Conservation (phyloP, 2,797 vertebrate genomes). For the Crocodylus rhombifer region DNA sequence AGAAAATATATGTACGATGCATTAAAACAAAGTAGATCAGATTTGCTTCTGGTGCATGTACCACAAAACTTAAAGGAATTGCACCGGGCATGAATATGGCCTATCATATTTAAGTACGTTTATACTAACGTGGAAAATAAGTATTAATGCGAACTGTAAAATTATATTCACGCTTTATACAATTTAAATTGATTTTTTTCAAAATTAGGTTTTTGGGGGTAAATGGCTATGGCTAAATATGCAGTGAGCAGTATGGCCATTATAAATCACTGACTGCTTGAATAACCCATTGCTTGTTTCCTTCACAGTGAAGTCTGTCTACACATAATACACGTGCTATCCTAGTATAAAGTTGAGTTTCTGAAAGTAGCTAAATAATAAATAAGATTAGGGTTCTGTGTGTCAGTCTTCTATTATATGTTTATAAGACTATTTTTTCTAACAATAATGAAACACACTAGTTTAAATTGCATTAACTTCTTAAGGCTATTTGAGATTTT, state of each 20-base stretch:
- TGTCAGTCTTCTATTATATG: conserved; percentile 19
- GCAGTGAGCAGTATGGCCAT: neutral
- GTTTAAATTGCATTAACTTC: conserved; percentile 63
- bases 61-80: neutral
- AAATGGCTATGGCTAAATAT: neutral
- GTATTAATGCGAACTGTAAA: neutral
- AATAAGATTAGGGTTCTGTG: conserved; percentile 59
- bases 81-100: neutral
- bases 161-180: neutral
- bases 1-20: neutral
- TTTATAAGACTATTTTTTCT: conserved; percentile 13
- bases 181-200: neutral
- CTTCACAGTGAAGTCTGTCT: neutral
- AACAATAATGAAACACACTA: conserved; percentile 49
- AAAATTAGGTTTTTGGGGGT: neutral
- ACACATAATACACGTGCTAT: neutral
- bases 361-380: conserved; percentile 54
- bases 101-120: neutral
- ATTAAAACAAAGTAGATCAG: neutral
- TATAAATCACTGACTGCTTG: neutral
- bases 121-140: neutral
- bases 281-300: neutral
- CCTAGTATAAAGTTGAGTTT: conserved; percentile 12
- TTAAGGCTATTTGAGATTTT: conserved; percentile 58
- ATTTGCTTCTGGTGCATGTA: neutral